Evolutionary conservation across 2,888 invertebrate species (phyloP), one percentile per base, ranked within the genome.

Genomic region (Dysmachus trigonus): DNA sequence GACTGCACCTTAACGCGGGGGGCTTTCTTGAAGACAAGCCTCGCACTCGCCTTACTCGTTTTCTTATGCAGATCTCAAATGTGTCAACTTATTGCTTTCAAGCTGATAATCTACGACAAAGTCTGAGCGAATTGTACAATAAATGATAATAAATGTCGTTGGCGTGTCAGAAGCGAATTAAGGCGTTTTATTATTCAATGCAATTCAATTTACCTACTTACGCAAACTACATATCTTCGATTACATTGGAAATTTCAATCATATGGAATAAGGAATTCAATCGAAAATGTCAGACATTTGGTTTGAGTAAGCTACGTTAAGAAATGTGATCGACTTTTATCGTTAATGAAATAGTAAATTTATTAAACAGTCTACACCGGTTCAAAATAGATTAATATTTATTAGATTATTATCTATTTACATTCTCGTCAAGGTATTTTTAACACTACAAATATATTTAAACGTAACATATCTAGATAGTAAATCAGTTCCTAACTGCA

Each of bases 81-180:
- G 77, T 77, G 77, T 77, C 77, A 77, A 47, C 77, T 47, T 77
- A 77, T 47, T 77, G 47, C 47, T 47, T 77, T 77, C 6, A 15
- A 27, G 51, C 15, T 27, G 41, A 47, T 47, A 77, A 51, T 77
- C 77, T 77, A 51, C 47, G 47, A 27, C 27, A 47, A 74, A 27
- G 6, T 6, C 27, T 13, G 41, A 38, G 47, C 2, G 10, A 27
- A 27, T 41, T 22, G 77, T 4, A 38, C 22, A 27, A 33, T 41
- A 27, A 15, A 35, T 22, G 27, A 30, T 27, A 27, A 51, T 77
- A 30, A 47, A 47, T 77, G 77, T 41, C 77, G 30, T 30, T n/a
- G 41, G 0, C 4, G 30, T 15, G 22, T 47, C 27, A 30, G 15
- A 6, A 22, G n/a, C 22, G 13, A 47, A 41, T 51, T 41, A 41